Evolutionary conservation across 2,797 vertebrate genomes (phyloP), one percentile per base, ranked within the genome.

Genomic region (Champsocephalus gunnari): DNA sequence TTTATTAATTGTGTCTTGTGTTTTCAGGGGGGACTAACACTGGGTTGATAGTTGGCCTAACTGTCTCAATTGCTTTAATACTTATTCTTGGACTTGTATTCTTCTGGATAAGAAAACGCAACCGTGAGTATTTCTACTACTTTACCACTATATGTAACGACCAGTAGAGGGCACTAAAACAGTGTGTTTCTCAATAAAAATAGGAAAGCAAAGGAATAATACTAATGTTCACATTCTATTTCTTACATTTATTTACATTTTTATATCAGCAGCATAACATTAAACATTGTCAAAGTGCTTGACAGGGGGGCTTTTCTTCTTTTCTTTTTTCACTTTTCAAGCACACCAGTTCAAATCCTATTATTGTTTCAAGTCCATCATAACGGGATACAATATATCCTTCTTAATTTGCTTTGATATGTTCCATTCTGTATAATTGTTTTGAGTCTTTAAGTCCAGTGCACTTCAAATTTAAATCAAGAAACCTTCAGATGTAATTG

Each of bases 21-120:
- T 81, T 38, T 88, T 65, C 69, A 87, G 78, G 0, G 13, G 12
- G 0, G 17, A 4, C 0, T 19, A 3, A 0, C 0, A 0, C 0
- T 7, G 54, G 1, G 0, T 0, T 0, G 3, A 10, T 3, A 41
- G 9, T 0, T 0, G 54, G 0, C 12, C 10, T 41, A 13, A 1
- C 21, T 2, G 0, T 56, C 1, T 0, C 1, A 38, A 0, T 57
- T 57, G 1, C 12, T 8, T 0, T 17, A 0, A 0, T 43, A n/a
- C 0, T 34, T 38, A 0, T 38, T 19, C 1, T 38, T 19, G 32
- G 0, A 24, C 4, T 24, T 56, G 53, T 0, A 47, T n/a, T 3
- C 0, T 9, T 10, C 0, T 69, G 12, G 41, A 76, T 5, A 21
- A 77, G 3, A 57, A 24, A 0, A 70, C 32, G n/a, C 24, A 0